Evolutionary conservation across 1,140 invertebrate genomes (phyloP), one percentile per base, ranked within the genome.

Genomic region (Hesperophylax magnus): DNA sequence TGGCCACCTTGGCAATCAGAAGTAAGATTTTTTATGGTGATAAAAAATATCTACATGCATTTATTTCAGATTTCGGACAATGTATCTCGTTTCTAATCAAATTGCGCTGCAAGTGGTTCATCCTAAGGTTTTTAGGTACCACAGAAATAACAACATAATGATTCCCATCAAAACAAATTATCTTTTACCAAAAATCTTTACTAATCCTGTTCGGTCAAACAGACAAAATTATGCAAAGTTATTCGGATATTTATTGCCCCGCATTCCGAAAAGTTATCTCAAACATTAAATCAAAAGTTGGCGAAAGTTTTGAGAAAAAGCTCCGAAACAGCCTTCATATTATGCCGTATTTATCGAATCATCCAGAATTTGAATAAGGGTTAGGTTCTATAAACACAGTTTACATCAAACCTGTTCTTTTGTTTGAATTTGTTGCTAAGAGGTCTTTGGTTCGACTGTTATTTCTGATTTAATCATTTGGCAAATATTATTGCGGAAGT

Each of bases 371-470:
- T 75, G 71, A 75, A 75, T 75, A 58, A 75, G 53, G 71, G 52
- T 58, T 75, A 75, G 56, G 39, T 47, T 47, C 9, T 56, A 75
- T 75, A 75, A 75, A 75, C 54, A 75, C 69, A 72, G 53, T 72
- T 72, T 72, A 72, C 69, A 72, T 72, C 69, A 72, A 72, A 75
- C 71, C 56, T 75, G 52, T 75, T 58, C 71, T 58, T 47, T 58
- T 31, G 71, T 58, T 58, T 56, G 39, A 71, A 71, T 71, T 39
- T 52, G 34, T 71, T 20, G 39, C 67, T 14, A 31, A 8, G 31
- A 27, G 31, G 24, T 47, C 39, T 71, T 53, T 71, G 67, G n/a
- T 47, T 71, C 39, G 31, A 24, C 63, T 71, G 67, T 71, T 71
- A 71, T 71, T 71, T 52, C 67, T 71, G 67, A 71, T 71, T 71